Conservation (phyloP, 2,113 vertebrate genomes). For the Toxotes jaculatrix region DNA sequence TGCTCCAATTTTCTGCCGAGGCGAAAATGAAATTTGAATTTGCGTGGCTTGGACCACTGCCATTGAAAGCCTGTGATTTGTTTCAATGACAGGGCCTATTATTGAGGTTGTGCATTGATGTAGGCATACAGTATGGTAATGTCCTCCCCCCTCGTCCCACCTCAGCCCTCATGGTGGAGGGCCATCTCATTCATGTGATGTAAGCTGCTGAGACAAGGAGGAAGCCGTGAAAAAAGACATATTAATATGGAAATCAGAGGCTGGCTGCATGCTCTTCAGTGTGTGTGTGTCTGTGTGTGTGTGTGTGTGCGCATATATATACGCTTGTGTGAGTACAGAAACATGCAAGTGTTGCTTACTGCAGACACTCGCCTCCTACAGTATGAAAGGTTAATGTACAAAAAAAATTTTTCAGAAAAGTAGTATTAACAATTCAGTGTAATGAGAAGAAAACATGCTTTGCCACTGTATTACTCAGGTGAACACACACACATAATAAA, state of each 20-base stretch:
- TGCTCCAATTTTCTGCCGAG: slow-evolving; percentile 72
- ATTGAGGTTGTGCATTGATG: slow-evolving; percentile 77
- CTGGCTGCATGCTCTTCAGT: slow-evolving; percentile 21
- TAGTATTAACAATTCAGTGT: background rate
- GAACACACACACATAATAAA: slow-evolving; percentile 9
- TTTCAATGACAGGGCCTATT: slow-evolving; percentile 78
- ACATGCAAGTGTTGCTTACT: slow-evolving; percentile 2
- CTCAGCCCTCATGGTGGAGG: slow-evolving; percentile 45
- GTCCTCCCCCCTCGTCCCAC: slow-evolving; percentile 43
- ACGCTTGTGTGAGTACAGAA: background rate
- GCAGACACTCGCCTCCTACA: slow-evolving; percentile 12
- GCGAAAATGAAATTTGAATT: slow-evolving; percentile 80
- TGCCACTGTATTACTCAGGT: slow-evolving; percentile 22
- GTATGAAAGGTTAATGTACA: slow-evolving; percentile 30
- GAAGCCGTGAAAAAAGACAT: slow-evolving; percentile 52
- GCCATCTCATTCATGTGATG: slow-evolving; percentile 65
- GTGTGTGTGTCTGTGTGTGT: background rate
- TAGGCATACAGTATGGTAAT: slow-evolving; percentile 78
- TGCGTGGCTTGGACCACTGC: slow-evolving; percentile 63
- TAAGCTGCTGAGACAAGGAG: slow-evolving; percentile 65
- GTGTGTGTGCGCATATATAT: background rate
- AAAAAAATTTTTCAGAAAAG: slow-evolving; percentile 21
- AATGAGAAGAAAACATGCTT: background rate
- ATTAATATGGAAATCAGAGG: slow-evolving; percentile 71
- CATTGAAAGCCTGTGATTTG: slow-evolving; percentile 76